Evolutionary conservation across 2,888 invertebrate species (phyloP), one percentile per base, ranked within the genome.

Genomic region (Caenorhabditis drosophilae): DNA sequence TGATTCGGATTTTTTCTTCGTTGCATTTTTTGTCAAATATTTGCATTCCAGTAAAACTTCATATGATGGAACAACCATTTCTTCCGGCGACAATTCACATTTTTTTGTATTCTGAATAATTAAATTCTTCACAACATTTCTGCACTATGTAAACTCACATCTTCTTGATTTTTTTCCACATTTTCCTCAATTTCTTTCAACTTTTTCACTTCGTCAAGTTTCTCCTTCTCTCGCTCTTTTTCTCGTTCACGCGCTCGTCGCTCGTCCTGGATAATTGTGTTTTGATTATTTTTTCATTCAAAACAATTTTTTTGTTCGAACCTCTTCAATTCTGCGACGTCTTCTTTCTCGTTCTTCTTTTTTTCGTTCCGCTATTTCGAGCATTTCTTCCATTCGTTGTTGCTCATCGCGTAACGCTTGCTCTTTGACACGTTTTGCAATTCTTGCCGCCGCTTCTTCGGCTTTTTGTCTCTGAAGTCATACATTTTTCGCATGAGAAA

Each of bases 1-100:
- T 12, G 67, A 57, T 3, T 57, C 57, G 1, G 67, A 61, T 27
- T 51, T 67, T 26, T 60, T 61, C 38, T 67, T 67, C 2, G 42
- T 48, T 0, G 67, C 53, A 26, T 51, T 61, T 25, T 38, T 61
- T 4, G 26, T 67, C 25, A 58, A 18, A 18, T 45, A 67, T 20
- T 52, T 53, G 27, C 44, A 58, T 27, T 61, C 61, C 2, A 22
- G 27, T 12, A 67, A 54, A 4, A 46, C 6, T 16, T 57, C 58
- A 25, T 42, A 67, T 1, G 35, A 22, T n/a, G 67, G 67, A 15
- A 60, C 27, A n/a, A 46, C 42, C 54, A 48, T 55, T 9, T 57
- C 53, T 38, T 56, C 56, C 4, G 9, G 9, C 11, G 48, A 31
- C 23, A 34, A 3, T 34, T 6, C 16, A 15, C 7, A 9, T 25